phyloP scores from a whole-genome alignment of 2,797 vertebrate genomes.

The Nothura maculosa region DNA sequence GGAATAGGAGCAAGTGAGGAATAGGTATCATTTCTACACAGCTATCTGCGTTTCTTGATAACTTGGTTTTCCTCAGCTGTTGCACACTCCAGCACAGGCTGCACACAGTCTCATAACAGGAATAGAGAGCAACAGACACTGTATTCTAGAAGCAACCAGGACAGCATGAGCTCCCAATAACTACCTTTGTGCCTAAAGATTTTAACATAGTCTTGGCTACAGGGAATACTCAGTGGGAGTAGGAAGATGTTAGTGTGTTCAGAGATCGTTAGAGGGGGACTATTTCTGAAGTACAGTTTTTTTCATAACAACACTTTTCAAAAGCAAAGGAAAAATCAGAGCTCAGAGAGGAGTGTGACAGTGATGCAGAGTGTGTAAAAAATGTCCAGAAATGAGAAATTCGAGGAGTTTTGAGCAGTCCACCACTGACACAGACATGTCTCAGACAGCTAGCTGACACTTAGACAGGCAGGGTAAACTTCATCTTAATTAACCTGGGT shows the following conservation, averaged over 20 bases:
- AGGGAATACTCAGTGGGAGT: neutral
- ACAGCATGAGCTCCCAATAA: neutral
- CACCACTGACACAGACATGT: neutral
- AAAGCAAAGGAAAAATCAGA: neutral
- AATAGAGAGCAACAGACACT: neutral
- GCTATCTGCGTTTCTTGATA: neutral
- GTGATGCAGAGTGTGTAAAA: neutral
- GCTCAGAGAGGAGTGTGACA: neutral
- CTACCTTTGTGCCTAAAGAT: neutral
- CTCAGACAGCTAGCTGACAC: neutral
- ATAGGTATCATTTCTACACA: neutral
- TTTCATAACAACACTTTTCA: neutral
- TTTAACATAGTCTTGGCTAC: neutral
- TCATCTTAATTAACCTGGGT: neutral
- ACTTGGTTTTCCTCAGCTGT: neutral
- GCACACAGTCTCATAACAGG: neutral
- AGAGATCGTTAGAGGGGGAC: neutral
- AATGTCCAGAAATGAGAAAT: neutral
- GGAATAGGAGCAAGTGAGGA: neutral
- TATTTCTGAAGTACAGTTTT: neutral
- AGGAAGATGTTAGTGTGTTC: neutral
- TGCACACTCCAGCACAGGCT: neutral
- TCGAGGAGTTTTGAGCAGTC: neutral
- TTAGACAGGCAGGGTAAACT: fast-evolving
- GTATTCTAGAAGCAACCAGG: neutral